Conservation (phyloP, 2,797 vertebrate genomes). For the Mormyrus hasselquistii region DNA sequence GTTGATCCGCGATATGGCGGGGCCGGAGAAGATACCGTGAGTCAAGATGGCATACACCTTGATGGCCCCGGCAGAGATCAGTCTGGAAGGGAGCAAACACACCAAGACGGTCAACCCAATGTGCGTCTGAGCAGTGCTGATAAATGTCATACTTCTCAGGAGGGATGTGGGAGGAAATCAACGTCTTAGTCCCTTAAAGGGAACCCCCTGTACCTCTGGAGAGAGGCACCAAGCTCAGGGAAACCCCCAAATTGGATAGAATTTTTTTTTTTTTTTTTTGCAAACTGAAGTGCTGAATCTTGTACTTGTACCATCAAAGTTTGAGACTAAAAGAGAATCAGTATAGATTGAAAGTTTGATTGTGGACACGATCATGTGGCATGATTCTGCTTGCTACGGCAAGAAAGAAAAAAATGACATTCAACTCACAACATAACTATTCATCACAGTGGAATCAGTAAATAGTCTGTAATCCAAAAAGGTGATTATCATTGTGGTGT, state of each 20-base stretch:
- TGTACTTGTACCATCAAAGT: not conserved
- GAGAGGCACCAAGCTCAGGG: not conserved
- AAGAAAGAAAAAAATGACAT: not conserved
- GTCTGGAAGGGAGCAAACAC: conserved; percentile 45
- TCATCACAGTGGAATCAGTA: too few species aligned
- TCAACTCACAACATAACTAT: not conserved
- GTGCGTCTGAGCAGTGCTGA: not conserved
- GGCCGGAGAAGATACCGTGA: conserved; percentile 91
- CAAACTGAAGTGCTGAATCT: not conserved
- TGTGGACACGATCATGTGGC: not conserved
- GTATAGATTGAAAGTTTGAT: not conserved
- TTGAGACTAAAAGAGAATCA: not conserved
- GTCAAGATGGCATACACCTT: conserved; percentile 94
- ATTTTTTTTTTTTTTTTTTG: not conserved
- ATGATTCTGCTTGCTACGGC: not conserved
- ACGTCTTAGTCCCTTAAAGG: not conserved
- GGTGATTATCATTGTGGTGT: not conserved
- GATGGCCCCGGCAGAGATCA: conserved; percentile 80
- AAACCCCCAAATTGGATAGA: not conserved
- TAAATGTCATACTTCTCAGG: not conserved
- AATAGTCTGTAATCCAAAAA: too few species aligned
- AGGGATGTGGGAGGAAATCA: not conserved
- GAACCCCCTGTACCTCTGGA: not conserved
- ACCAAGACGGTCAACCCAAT: not conserved
- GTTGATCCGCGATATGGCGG: conserved; percentile 89